Base-by-base conservation (phyloP, 2,888 invertebrate genomes). In the Fragum whitleyi region DNA sequence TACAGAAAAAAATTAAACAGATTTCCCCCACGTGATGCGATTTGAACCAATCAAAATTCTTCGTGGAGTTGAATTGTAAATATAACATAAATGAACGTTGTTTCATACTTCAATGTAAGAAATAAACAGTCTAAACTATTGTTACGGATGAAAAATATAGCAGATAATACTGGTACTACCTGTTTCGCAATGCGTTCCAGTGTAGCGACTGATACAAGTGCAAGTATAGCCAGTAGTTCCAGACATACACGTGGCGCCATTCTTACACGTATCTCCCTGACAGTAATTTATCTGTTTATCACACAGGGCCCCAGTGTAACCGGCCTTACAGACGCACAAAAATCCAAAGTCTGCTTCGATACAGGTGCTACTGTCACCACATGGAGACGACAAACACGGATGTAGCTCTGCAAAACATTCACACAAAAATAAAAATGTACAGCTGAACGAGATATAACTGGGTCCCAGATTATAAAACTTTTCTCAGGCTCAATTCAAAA, bases 361-460 rank as follows among this genome's bases (percentile, higher is more conserved):
- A 32, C 62, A 62, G 5, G 57, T 57, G 36, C 36, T 32, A 2
- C 36, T 21, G 19, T 26, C 19, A 14, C 53, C 69, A 53, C 69
- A 69, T 51, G 69, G 69, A 29, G 53, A 29, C 16, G 29, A 53
- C n/a, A 69, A 29, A 29, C 69, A 69, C 7, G 69, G 69, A n/a
- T 69, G 14, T 29, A 69, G 29, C 5, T 14, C 69, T 69, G 29
- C 23, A 51, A 42, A 36, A 36, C 9, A 36, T 36, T 36, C 32
- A 36, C 32, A 36, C 32, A 36, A 36, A n/a, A n/a, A n/a, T n/a
- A n/a, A n/a, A n/a, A n/a, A n/a, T n/a, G n/a, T n/a, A n/a, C n/a
- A n/a, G n/a, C n/a, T n/a, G n/a, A n/a, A n/a, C n/a, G n/a, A n/a
- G n/a, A n/a, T n/a, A n/a, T n/a, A n/a, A n/a, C n/a, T n/a, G n/a